Base-by-base conservation (phyloP, 2,888 invertebrate genomes). In the Beris morrisii region DNA sequence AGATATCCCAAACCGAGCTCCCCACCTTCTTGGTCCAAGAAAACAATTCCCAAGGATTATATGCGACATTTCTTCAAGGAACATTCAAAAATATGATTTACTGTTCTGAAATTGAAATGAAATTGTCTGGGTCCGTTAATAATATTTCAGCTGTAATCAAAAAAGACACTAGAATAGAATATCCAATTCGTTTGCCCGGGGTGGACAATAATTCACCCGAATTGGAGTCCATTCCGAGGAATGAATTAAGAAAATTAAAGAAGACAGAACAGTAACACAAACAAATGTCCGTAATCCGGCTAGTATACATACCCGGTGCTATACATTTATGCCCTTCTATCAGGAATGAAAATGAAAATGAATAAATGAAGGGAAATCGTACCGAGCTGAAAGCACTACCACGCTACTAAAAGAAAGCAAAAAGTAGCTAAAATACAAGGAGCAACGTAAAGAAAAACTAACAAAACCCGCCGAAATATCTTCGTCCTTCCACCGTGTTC, bases 191-290 rank as follows among this genome's bases (percentile, higher is more conserved):
- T 58, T 58, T 58, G 30, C 11, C 13, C 22, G 44, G 45, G 45
- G 45, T 44, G 45, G 64, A 64, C 54, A 64, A 64, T 64, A 64
- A 64, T 28, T 64, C 64, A 64, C 44, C 53, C 28, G 31, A 64
- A 64, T 64, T 53, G 38, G 31, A 52, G 64, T 53, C 54, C 64
- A 64, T 64, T 64, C 22, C 28, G 13, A 46, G 48, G 46, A 55
- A 64, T 64, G 64, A 64, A 64, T 64, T 64, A 64, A 64, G 64
- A 64, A 64, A 64, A 64, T 64, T 64, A 64, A 64, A 64, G 54
- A 55, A 63, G 59, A 58, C 58, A 58, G 30, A 58, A 58, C 58
- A 45, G 22, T 58, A 58, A 58, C 28, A 61, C 32, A 61, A 61
- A 50, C 48, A 61, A 61, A 61, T 61, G 50, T 61, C 31, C 11